phyloP scores from a whole-genome alignment of 2,888 invertebrate species.

The Holacanthella duospinosa region DNA sequence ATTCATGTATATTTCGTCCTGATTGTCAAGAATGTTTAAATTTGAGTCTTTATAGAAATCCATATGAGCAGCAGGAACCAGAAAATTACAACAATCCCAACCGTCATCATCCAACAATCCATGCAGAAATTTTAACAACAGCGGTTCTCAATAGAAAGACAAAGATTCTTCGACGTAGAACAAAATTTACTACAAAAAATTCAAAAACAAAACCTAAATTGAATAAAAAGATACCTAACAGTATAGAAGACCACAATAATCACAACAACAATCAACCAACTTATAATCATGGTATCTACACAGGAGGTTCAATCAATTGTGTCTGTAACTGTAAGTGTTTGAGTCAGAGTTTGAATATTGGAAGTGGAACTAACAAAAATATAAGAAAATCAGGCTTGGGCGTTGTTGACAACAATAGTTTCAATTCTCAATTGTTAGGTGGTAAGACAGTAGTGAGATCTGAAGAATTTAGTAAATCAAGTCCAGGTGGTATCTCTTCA shows the following conservation, averaged over 20 bases:
- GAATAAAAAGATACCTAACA: not conserved
- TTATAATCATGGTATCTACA: not conserved
- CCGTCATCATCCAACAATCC: not conserved
- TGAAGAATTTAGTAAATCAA: not conserved
- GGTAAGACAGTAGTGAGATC: not conserved
- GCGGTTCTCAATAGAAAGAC: not conserved
- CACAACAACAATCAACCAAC: not conserved
- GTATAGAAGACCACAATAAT: not conserved
- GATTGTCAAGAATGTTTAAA: conserved; percentile 22
- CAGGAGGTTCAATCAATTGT: not conserved
- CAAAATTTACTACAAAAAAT: not conserved
- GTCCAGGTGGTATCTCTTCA: not conserved
- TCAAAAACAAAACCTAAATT: not conserved
- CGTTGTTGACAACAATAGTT: not conserved
- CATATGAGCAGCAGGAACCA: not conserved
- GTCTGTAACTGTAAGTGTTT: not conserved
- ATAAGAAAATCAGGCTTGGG: not conserved
- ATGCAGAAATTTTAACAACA: not conserved
- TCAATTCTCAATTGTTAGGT: not conserved
- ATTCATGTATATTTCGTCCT: conserved; percentile 8
- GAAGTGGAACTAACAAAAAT: not conserved
- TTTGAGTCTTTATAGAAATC: conserved; percentile 9
- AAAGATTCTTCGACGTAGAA: not conserved
- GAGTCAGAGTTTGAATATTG: not conserved
- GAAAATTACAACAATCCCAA: no score